phyloP scores from a whole-genome alignment of 2,113 vertebrate species.

The Arothron firmamentum region DNA sequence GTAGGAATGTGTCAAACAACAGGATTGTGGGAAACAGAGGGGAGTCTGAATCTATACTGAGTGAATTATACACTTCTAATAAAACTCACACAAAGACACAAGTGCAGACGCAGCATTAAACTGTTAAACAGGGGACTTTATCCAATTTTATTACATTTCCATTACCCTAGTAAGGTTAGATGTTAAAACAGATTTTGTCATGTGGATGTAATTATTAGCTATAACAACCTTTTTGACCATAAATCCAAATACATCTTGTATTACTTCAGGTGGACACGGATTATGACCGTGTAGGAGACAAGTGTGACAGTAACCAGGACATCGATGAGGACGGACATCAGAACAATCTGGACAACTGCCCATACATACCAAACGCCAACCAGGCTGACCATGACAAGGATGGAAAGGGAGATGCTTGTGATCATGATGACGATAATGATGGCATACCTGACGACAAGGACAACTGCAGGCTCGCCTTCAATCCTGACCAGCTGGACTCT shows the following conservation, averaged over 20 bases:
- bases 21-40: constrained; percentile 24
- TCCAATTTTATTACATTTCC: not conserved
- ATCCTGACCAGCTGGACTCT: constrained; percentile 91
- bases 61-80: constrained; percentile 6
- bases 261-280: constrained; percentile 85
- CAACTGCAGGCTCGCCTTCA: constrained; percentile 90
- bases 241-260: not conserved
- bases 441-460: constrained; percentile 97
- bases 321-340: constrained; percentile 99
- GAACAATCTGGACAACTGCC: constrained; percentile 98
- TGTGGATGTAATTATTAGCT: too few relatives aligned
- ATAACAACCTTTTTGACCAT: not conserved
- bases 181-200: too few relatives aligned
- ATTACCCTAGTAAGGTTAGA: not conserved
- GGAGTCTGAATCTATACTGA: constrained; percentile 18
- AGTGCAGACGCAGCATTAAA: too few relatives aligned
- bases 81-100: constrained; percentile 9
- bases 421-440: constrained; percentile 96
- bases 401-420: constrained; percentile 95
- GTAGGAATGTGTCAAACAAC: constrained; percentile 72
- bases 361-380: constrained; percentile 95
- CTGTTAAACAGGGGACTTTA: too few relatives aligned
- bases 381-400: constrained; percentile 98
- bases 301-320: constrained; percentile 96
- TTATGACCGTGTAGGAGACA: constrained; percentile 91